A percentile compares a stretch with the other conserved stretches of the same genome.
Conservation (phyloP, 92 coral and sea anemone species). For the Actinostola sp. region DNA sequence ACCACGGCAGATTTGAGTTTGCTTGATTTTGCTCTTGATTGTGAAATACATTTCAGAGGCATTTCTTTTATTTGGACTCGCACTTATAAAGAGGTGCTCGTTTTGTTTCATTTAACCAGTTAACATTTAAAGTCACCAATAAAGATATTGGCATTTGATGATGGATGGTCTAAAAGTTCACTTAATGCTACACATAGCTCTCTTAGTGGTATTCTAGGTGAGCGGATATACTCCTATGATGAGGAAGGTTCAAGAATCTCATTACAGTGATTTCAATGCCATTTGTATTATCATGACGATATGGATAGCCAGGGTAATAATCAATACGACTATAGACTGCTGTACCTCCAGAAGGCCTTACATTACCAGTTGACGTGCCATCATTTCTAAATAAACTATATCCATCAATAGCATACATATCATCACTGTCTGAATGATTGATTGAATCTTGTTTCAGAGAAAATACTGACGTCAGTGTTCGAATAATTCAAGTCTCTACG, state of each 20-base stretch:
- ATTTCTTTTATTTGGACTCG: too few relatives aligned
- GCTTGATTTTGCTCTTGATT: too few relatives aligned
- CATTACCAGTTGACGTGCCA: too few relatives aligned
- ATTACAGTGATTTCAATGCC: slow-evolving; percentile 64
- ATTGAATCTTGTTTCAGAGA: slow-evolving; percentile 50
- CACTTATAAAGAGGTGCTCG: slow-evolving; percentile 34
- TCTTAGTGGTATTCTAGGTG: slow-evolving; percentile 60
- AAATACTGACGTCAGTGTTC: slow-evolving; percentile 60
- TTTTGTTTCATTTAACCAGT: slow-evolving; percentile 51
- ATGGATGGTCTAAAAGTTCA: slow-evolving; percentile 11
- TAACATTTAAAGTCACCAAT: slow-evolving; percentile 58
- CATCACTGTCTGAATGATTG: too few relatives aligned
- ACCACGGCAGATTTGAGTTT: too few relatives aligned
- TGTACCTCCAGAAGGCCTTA: slow-evolving; percentile 63
- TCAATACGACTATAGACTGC: slow-evolving; percentile 50
- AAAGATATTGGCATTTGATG: not conserved
- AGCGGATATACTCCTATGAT: slow-evolving; percentile 68
- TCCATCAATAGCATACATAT: too few relatives aligned
- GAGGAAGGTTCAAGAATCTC: slow-evolving; percentile 61
- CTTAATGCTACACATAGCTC: slow-evolving; percentile 27
- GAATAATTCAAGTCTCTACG: slow-evolving; percentile 54
- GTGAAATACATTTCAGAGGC: too few relatives aligned
- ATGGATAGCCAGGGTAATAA: slow-evolving; percentile 56
- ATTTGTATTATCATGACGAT: slow-evolving; percentile 48
- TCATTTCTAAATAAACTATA: too few relatives aligned